Base-by-base conservation (phyloP, 2,113 vertebrate species). In the Telmatochromis sp. region DNA sequence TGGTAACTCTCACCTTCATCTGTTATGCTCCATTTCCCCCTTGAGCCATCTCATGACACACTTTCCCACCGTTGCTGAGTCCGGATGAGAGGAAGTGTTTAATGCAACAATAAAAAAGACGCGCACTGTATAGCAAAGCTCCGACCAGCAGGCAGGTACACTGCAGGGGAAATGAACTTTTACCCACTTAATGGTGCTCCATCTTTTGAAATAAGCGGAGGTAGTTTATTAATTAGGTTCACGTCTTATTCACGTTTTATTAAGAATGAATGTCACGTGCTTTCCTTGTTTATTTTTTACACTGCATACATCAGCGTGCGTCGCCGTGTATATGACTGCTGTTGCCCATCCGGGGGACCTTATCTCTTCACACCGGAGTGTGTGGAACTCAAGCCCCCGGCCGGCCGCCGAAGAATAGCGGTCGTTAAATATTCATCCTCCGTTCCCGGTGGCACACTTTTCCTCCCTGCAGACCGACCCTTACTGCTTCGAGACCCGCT, bases 351-450 rank as follows among this genome's bases (percentile, higher is more conserved):
- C 89, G 84, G 93, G 93, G 71, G 90, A 83, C 93, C 89, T 91
- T 89, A 87, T 92, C 92, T 90, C 10, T 84, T 93, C 93, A 86
- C 92, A 63, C 84, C 81, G 84, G 82, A 33, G 87, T 42, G 89
- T 80, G 94, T 89, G 95, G 94, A 95, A 93, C 93, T 93, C 92
- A 95, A 95, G 90, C 95, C 94, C 93, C 90, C 86, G 89, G 90
- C 80, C 65, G 83, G 57, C 42, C 89, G 47, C 50, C 37, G 86
- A 91, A 96, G 93, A 96, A 95, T 95, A 92, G 91, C 81, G 9
- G 31, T 95, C 93, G 91, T 96, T 91, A 96, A 96, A 96, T 93
- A 95, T 95, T 95, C 89, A 96, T 96, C 90, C 93, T 83, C 85
- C 57, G 57, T 60, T 84, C 88, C 84, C 87, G 83, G 85, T 85